Percentiles rank a stretch among this genome's conserved stretches.
phyloP scores from a whole-genome alignment of 2,797 vertebrate species.

The Avahi laniger region DNA sequence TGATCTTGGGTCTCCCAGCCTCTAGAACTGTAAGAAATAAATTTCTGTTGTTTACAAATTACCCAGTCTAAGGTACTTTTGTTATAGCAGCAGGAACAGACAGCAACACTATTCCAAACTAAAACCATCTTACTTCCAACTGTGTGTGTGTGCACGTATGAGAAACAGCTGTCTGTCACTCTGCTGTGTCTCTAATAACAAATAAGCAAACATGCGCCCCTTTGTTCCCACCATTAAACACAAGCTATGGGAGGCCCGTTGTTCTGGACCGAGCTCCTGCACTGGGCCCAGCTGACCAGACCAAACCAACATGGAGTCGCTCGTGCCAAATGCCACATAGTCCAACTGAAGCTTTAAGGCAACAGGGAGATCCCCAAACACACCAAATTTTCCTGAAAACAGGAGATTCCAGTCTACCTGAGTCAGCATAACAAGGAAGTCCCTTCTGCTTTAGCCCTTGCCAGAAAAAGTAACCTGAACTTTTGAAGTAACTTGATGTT shows the following conservation, averaged over 20 bases:
- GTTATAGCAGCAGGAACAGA: not conserved
- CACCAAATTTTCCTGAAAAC: not conserved
- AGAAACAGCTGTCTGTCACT: not conserved
- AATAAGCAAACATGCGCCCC: not conserved
- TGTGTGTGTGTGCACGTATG: fast-evolving
- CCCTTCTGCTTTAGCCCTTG: not conserved
- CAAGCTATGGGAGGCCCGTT: not conserved
- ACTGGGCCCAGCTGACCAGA: not conserved
- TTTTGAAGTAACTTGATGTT: not conserved
- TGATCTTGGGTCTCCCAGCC: not conserved
- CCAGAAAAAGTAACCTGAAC: not conserved
- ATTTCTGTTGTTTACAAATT: not conserved
- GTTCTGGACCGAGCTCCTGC: not conserved
- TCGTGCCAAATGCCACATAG: not conserved
- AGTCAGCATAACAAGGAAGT: not conserved
- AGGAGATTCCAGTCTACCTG: not conserved
- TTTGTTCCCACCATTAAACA: not conserved
- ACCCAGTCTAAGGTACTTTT: not conserved
- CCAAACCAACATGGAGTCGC: not conserved
- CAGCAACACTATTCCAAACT: too few species aligned
- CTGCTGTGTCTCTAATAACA: not conserved
- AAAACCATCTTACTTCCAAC: not conserved
- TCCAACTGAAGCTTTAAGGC: not conserved
- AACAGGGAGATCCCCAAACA: not conserved
- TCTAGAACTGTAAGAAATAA: not conserved